These are phyloP conservation scores for Uloborus plumipes DNA, from an alignment of 2,888 invertebrate species.

Conservation along the genomic window DNA sequence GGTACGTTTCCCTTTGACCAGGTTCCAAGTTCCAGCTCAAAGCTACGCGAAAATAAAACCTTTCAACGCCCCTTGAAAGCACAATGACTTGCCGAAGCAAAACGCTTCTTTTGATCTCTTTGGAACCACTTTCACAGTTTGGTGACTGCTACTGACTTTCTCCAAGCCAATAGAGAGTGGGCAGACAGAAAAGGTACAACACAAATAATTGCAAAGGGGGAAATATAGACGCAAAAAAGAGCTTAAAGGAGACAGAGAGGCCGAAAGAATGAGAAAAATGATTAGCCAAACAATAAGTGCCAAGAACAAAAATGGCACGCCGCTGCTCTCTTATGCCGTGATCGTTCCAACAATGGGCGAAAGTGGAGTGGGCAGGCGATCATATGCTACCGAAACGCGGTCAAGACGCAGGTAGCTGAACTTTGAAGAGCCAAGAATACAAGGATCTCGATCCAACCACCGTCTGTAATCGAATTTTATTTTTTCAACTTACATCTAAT, in stretches of 20 bases:
- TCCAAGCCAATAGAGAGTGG: background rate
- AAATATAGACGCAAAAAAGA: background rate
- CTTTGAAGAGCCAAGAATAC: constrained; percentile 23
- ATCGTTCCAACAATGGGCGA: constrained; percentile 33
- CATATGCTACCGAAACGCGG: constrained; percentile 51
- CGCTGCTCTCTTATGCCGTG: constrained; percentile 42
- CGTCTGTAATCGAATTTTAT: background rate
- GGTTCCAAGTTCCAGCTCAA: no score
- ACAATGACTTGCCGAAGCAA: no score
- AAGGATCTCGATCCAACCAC: background rate
- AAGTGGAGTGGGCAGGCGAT: constrained; percentile 17
- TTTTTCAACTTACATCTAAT: background rate
- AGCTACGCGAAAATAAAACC: no score
- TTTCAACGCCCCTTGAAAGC: no score
- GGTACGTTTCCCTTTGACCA: no score
- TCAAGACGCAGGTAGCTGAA: constrained; percentile 52
- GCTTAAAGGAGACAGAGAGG: background rate
- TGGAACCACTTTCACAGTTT: background rate
- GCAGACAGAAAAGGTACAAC: no score
- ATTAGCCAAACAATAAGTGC: constrained; percentile 44
- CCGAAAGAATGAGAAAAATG: constrained; percentile 35
- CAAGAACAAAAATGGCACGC: constrained; percentile 55
- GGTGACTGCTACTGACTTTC: background rate
- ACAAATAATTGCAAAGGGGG: no score
- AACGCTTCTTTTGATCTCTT: no score